Evolutionary conservation across 1,140 invertebrate species (phyloP), one percentile per base, ranked within the genome.

Genomic region (Antheraea pernyi): DNA sequence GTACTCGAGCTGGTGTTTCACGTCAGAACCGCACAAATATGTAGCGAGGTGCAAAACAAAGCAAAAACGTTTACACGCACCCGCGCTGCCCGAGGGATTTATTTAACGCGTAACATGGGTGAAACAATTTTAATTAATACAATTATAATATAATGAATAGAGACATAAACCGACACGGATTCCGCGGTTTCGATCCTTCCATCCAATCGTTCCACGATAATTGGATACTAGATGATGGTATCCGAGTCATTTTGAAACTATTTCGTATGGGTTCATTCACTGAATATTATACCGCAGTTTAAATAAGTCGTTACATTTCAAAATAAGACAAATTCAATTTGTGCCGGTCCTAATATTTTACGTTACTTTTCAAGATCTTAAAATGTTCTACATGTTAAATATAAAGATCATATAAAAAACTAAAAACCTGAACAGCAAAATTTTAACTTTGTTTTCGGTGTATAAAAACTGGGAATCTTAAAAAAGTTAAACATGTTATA

Each of bases 61-160:
- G 67, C 83, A 83, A 79, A 73, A 78, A 72, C 77, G 37, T 59
- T 59, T 77, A 88, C 85, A 86, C 72, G 84, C 80, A 39, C 68
- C 79, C 69, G 73, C 69, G 77, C 72, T 67, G 46, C 18, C 9
- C 70, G 37, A 64, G 79, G 74, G 78, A 89, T 88, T 88, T 89
- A 89, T 89, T 76, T 83, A 71, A 73, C 79, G 80, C 78, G 80
- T 80, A 80, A 83, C 82, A 80, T 71, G 78, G 69, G 77, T 74
- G 70, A 78, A 89, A 85, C 81, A 91, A 91, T 91, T 91, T 91
- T 91, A 91, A 91, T 91, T 91, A 91, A 86, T 84, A 81, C 82
- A 75, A 77, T 46, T 42, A 53, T 48, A 75, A 81, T 91, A 84
- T 83, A 88, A 91, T 88, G 85, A 89, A 91, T 91, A 89, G 85